Evolutionary conservation across 1,140 invertebrate genomes (phyloP).

Genomic region (Orius laevigatus): DNA sequence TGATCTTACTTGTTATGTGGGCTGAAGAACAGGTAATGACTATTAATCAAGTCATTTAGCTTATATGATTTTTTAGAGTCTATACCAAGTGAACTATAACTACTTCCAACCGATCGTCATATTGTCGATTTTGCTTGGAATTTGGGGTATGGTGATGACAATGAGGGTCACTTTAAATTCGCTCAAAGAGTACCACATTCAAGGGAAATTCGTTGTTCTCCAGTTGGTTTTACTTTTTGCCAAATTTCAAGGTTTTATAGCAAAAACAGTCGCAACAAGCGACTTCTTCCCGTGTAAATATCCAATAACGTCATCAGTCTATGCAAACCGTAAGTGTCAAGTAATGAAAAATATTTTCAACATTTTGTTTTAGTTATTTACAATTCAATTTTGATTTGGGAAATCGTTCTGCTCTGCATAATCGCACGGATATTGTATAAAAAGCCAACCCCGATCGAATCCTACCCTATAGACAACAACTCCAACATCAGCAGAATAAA

Average conservation of each 20-base stretch:
- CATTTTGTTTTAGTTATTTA: conserved; percentile 35
- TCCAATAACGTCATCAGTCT: conserved; percentile 29
- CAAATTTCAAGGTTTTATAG: conserved; percentile 23
- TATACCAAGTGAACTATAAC: conserved; percentile 38
- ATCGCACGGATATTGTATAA: conserved; percentile 38
- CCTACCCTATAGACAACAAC: conserved; percentile 9
- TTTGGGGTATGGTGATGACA: conserved; percentile 43
- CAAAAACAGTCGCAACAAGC: conserved; percentile 19
- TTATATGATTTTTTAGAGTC: conserved; percentile 36
- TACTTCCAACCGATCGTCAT: conserved; percentile 40
- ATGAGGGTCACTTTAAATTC: conserved; percentile 30
- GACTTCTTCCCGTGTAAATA: conserved; percentile 23
- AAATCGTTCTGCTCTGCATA: conserved; percentile 39
- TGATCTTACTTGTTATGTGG: conserved; percentile 32
- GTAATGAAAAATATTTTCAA: not conserved
- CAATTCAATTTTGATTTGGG: conserved; percentile 37
- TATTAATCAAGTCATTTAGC: not conserved
- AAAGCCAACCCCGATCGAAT: conserved; percentile 26
- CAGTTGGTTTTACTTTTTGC: conserved; percentile 24
- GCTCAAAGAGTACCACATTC: conserved; percentile 25
- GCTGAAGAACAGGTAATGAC: conserved; percentile 40
- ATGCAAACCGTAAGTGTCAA: conserved; percentile 29
- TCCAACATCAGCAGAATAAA: conserved; percentile 10
- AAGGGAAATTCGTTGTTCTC: conserved; percentile 24
- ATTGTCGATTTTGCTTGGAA: conserved; percentile 38